Percentiles rank a stretch among this genome's conserved stretches.
phyloP scores from a whole-genome alignment of 2,888 invertebrate species.

The Pandemis cinnamomeana region DNA sequence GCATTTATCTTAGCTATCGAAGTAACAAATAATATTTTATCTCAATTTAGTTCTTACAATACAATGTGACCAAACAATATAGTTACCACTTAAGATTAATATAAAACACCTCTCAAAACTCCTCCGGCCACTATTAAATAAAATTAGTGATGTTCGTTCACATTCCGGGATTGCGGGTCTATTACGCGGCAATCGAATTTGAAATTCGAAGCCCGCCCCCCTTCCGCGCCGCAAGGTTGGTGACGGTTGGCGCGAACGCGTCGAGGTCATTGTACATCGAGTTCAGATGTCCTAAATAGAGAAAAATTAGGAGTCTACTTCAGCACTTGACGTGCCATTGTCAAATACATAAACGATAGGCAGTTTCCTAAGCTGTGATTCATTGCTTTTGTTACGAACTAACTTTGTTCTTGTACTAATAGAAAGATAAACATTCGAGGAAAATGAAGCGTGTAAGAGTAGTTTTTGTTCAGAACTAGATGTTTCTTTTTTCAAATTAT shows the following conservation, averaged over 20 bases:
- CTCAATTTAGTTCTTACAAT: no score
- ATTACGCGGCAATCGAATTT: constrained; percentile 46
- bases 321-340: constrained; percentile 26
- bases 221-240: constrained; percentile 66
- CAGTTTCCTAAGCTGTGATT: constrained; percentile 12
- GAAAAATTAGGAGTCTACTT: constrained; percentile 42
- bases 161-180: constrained; percentile 34
- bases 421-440: neutral
- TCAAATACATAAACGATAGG: constrained; percentile 15
- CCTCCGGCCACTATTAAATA: neutral
- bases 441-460: neutral
- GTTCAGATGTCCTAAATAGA: constrained; percentile 75
- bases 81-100: neutral
- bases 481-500: no score
- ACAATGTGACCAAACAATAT: no score
- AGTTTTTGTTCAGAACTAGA: neutral
- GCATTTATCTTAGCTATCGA: no score
- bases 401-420: neutral
- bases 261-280: constrained; percentile 78
- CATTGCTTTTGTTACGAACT: constrained; percentile 6
- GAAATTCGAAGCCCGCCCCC: constrained; percentile 58
- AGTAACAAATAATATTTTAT: no score
- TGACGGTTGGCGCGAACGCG: constrained; percentile 58
- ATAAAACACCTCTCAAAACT: neutral
- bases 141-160: constrained; percentile 33